A percentile compares a stretch with the other conserved stretches of the same genome.
These are phyloP conservation scores for Notospermus geniculatus DNA, from an alignment of 1,140 invertebrate species.

Conservation along the genomic window DNA sequence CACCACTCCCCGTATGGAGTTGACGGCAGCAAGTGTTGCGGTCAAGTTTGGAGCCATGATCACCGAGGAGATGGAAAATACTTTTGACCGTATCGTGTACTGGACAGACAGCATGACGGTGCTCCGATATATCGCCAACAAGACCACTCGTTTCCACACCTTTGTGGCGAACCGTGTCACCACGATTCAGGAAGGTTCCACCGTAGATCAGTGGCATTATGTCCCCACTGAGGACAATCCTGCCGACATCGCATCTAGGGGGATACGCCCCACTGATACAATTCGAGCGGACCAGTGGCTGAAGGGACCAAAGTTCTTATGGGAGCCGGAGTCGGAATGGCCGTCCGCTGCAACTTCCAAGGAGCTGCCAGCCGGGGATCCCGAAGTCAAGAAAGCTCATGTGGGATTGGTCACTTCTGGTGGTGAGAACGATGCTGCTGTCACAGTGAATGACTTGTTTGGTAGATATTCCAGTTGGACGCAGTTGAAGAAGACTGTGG, in stretches of 20 bases:
- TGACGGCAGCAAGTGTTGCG: not conserved
- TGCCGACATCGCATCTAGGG: not conserved
- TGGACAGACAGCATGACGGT: slow-evolving; percentile 3
- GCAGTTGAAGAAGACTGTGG: no score
- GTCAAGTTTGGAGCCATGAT: slow-evolving; percentile 1
- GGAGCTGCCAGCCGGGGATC: not conserved
- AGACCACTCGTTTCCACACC: slow-evolving; percentile 2
- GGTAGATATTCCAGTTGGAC: no score
- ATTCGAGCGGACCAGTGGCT: not conserved
- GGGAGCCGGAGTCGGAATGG: slow-evolving; percentile 4
- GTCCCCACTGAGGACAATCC: not conserved
- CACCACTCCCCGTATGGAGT: not conserved
- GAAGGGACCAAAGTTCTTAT: not conserved
- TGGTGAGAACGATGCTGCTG: no score
- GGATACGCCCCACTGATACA: not conserved
- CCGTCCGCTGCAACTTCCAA: not conserved
- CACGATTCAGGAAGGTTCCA: slow-evolving; percentile 5
- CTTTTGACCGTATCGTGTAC: not conserved
- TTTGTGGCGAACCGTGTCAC: slow-evolving; percentile 14
- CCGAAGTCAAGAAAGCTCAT: slow-evolving; percentile 1
- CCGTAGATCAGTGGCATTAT: slow-evolving; percentile 11
- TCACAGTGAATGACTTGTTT: no score
- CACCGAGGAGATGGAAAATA: not conserved
- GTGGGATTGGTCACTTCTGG: no score
- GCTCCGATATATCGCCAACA: slow-evolving; percentile 11